Conservation (phyloP, 2,797 vertebrate genomes). For the Malacoctenus gilli region DNA sequence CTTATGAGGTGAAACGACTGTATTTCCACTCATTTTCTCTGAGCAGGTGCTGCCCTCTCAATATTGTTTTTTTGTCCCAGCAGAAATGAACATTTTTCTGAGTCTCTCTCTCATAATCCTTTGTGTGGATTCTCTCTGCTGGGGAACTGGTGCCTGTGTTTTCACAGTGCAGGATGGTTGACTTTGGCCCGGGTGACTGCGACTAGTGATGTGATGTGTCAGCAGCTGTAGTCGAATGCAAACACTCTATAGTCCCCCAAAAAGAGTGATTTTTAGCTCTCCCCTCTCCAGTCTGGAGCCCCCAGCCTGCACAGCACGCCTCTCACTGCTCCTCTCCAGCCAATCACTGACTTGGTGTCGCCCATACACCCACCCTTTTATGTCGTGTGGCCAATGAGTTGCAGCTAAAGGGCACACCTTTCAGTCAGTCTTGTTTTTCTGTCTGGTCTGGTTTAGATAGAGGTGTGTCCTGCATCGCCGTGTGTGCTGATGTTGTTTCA, state of each 20-base stretch:
- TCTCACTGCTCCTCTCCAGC: slow-evolving; percentile 54
- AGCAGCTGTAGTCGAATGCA: slow-evolving; percentile 60
- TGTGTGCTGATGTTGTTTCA: slow-evolving; percentile 33
- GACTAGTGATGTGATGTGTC: slow-evolving; percentile 58
- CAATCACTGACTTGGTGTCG: slow-evolving; percentile 64
- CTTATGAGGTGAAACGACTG: slow-evolving; percentile 48
- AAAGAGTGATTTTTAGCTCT: slow-evolving; percentile 61
- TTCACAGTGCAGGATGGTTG: slow-evolving; percentile 62
- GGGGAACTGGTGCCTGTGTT: slow-evolving; percentile 48
- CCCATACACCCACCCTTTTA: slow-evolving; percentile 63
- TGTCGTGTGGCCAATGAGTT: slow-evolving; percentile 71
- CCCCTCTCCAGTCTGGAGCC: slow-evolving; percentile 68
- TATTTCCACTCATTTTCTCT: slow-evolving; percentile 35
- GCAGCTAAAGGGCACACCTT: slow-evolving; percentile 77
- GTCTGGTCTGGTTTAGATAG: slow-evolving; percentile 65
- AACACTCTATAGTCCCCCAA: slow-evolving; percentile 47
- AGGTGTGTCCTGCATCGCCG: slow-evolving; percentile 65
- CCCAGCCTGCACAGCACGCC: slow-evolving; percentile 59
- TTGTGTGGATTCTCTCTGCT: slow-evolving; percentile 36
- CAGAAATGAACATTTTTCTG: slow-evolving; percentile 29
- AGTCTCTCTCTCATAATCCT: slow-evolving; percentile 20
- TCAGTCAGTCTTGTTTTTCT: slow-evolving; percentile 72
- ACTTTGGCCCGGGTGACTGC: slow-evolving; percentile 67
- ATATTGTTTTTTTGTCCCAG: slow-evolving; percentile 20
- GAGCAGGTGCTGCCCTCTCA: slow-evolving; percentile 37